Percentiles rank a stretch among this genome's conserved stretches.
Conservation (phyloP, 30 jellyfish, hydroid and myxozoan species). For the Aurelia sp. region DNA sequence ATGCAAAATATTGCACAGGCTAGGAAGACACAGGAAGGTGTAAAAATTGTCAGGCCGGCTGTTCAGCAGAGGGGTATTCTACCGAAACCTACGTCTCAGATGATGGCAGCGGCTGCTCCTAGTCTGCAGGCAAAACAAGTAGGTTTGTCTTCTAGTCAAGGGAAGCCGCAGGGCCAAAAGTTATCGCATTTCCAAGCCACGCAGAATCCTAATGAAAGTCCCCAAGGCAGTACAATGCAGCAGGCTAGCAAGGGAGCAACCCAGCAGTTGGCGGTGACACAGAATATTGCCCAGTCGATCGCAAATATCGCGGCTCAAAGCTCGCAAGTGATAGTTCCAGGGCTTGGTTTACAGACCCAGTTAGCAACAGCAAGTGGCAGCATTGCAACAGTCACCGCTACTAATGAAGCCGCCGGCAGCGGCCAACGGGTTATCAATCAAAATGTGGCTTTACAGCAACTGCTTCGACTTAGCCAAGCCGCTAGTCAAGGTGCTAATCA, state of each 20-base stretch:
- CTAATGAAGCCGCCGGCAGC: background rate
- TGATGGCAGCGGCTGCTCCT: background rate
- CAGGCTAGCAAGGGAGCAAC: slow-evolving; percentile 9
- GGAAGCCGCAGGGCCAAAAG: slow-evolving; percentile 10
- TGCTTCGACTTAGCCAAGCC: slow-evolving; percentile 61
- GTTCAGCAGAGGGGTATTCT: slow-evolving; percentile 45
- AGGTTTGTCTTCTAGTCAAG: background rate
- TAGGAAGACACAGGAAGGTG: slow-evolving; percentile 7
- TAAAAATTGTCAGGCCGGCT: slow-evolving; percentile 62
- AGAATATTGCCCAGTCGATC: slow-evolving; percentile 9
- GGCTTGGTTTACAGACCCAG: no score
- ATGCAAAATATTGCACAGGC: slow-evolving; percentile 20
- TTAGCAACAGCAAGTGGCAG: no score
- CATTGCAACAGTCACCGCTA: background rate
- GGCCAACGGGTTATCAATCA: slow-evolving; percentile 6
- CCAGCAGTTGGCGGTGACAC: slow-evolving; percentile 19
- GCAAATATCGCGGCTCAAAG: slow-evolving; percentile 18
- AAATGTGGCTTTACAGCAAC: slow-evolving; percentile 58
- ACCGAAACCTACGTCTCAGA: slow-evolving; percentile 15
- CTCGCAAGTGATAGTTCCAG: no score
- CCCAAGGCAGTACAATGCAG: slow-evolving; percentile 35
- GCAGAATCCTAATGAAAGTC: slow-evolving; percentile 36
- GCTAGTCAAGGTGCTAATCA: slow-evolving; percentile 22
- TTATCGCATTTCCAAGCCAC: slow-evolving; percentile 57
- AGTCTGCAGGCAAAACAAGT: background rate